phyloP scores from a whole-genome alignment of 2,113 vertebrate genomes.

The Tachysurus fulvidraco region DNA sequence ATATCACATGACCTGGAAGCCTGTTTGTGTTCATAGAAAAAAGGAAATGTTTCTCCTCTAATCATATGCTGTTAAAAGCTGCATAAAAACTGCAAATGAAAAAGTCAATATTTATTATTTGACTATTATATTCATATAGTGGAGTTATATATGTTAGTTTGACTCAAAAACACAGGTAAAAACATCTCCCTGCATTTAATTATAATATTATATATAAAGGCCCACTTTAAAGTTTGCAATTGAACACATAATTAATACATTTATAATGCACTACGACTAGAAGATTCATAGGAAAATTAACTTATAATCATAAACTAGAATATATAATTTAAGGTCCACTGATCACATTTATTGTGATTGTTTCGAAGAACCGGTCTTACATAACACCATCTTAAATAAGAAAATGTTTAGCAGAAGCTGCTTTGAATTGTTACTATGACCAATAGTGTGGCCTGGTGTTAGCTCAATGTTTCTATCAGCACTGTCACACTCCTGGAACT shows the following conservation, averaged over 20 bases:
- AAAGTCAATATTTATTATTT: neutral
- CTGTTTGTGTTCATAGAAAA: neutral
- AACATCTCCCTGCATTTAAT: neutral
- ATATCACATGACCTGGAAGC: neutral
- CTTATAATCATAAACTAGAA: neutral
- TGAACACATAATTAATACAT: neutral
- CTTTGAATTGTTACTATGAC: conserved; percentile 18
- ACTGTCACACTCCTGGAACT: conserved; percentile 24
- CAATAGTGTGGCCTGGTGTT: conserved; percentile 43
- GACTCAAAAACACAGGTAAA: neutral
- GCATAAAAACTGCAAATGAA: neutral
- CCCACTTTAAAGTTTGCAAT: neutral
- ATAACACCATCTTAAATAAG: neutral
- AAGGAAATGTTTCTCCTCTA: no score
- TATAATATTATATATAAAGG: neutral
- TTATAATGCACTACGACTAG: neutral
- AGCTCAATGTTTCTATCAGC: conserved; percentile 28
- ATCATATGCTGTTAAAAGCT: neutral
- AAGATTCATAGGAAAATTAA: neutral
- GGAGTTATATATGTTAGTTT: neutral
- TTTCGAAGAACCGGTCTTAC: conserved; percentile 2
- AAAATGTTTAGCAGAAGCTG: neutral
- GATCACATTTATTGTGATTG: neutral
- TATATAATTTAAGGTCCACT: neutral
- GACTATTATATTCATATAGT: neutral